phyloP scores from a whole-genome alignment of 1,140 invertebrate genomes.

The Drosophila fuyamai region DNA sequence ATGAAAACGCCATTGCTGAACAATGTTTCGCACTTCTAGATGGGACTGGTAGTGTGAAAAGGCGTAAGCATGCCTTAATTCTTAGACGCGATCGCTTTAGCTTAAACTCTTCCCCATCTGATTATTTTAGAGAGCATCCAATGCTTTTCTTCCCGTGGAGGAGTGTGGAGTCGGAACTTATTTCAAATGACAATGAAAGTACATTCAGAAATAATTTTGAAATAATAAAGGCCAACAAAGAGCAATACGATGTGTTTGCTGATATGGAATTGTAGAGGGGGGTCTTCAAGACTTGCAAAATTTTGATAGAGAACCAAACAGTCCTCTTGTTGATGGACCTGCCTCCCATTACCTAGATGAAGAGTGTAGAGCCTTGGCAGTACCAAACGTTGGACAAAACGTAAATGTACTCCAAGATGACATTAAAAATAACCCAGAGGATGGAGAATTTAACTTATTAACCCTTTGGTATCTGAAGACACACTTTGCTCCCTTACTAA shows the following conservation, averaged over 20 bases:
- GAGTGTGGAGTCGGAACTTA: no score
- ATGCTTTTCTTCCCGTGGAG: no score
- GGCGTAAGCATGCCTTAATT: no score
- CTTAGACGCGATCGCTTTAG: not conserved
- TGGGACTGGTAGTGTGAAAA: no score
- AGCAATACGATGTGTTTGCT: constrained; percentile 1
- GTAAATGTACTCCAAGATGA: not conserved
- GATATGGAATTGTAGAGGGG: not conserved
- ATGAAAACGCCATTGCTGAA: no score
- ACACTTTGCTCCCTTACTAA: not conserved
- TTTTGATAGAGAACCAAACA: not conserved
- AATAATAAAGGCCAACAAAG: not conserved
- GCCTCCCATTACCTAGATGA: no score
- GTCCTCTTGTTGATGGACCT: not conserved
- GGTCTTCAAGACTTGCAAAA: not conserved
- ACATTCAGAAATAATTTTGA: no score
- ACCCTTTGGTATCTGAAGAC: no score
- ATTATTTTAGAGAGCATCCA: not conserved
- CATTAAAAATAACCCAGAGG: not conserved
- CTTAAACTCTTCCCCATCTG: not conserved
- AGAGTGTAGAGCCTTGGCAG: no score
- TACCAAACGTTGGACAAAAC: not conserved
- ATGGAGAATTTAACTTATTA: not conserved
- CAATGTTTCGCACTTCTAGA: no score
- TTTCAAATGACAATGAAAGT: no score